A percentile compares a stretch with the other conserved stretches of the same genome.
Conservation (phyloP, 2,888 invertebrate species). For the Agapetus fuscipes region DNA sequence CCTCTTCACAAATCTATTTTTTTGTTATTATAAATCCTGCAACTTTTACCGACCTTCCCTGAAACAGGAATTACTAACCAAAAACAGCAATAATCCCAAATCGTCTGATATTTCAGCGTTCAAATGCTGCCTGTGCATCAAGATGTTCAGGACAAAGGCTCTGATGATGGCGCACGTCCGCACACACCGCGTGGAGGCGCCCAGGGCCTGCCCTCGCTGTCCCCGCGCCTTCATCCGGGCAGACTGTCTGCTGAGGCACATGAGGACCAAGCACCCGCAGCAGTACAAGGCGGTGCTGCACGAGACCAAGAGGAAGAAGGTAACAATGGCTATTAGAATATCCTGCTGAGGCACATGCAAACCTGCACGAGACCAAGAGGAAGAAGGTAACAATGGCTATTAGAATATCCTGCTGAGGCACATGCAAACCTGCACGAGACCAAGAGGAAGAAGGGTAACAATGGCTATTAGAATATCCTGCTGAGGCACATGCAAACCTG, state of each 20-base stretch:
- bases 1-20: too few relatives aligned
- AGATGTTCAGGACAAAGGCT: conserved; percentile 57
- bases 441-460: conserved; percentile 47
- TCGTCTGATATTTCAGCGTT: too few relatives aligned
- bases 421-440: conserved; percentile 52
- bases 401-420: conserved; percentile 57
- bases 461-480: conserved; percentile 33
- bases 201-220: conserved; percentile 70
- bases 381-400: conserved; percentile 39
- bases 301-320: conserved; percentile 50
- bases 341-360: conserved; percentile 67
- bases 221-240: conserved; percentile 69
- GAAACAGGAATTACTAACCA: too few relatives aligned
- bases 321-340: conserved; percentile 31
- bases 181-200: conserved; percentile 63
- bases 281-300: conserved; percentile 33
- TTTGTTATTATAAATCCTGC: too few relatives aligned
- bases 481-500: conserved; percentile 62
- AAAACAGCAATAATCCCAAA: too few relatives aligned
- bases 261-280: conserved; percentile 59
- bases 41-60: too few relatives aligned
- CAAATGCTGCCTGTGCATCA: conserved; percentile 39
- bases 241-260: conserved; percentile 68
- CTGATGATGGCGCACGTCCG: conserved; percentile 60
- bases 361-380: conserved; percentile 47